A percentile compares a stretch with the other conserved stretches of the same genome.
These are phyloP conservation scores for Leptopilina drosophilae DNA, from an alignment of 2,888 invertebrate genomes.

Conservation along the genomic window DNA sequence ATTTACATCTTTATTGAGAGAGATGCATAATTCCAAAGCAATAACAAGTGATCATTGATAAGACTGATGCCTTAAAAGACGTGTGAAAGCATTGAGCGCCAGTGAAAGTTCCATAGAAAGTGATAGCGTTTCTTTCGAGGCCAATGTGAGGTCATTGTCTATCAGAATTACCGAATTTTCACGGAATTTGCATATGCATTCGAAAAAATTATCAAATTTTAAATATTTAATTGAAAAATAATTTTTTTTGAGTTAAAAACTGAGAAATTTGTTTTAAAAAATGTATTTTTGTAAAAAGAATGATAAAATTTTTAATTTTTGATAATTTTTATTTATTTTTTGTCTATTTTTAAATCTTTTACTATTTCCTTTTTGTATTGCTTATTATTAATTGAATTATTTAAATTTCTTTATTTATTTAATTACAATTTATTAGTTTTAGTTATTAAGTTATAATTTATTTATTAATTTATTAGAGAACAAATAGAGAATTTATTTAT, in stretches of 20 bases:
- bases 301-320: too few species aligned
- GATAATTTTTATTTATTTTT: not conserved
- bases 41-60: slow-evolving; percentile 57
- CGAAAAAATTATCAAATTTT: not conserved
- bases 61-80: slow-evolving; percentile 55
- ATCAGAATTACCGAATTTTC: slow-evolving; percentile 56
- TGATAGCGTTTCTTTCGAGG: slow-evolving; percentile 68
- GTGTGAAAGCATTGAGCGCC: slow-evolving; percentile 66
- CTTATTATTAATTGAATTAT: too few species aligned
- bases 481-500: too few species aligned
- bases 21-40: slow-evolving; percentile 49
- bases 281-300: too few species aligned
- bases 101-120: slow-evolving; percentile 76
- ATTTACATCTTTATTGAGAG: not conserved
- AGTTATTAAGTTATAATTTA: too few species aligned
- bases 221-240: not conserved
- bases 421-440: too few species aligned
- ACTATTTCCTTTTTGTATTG: too few species aligned
- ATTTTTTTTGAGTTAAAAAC: too few species aligned
- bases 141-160: slow-evolving; percentile 49
- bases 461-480: too few species aligned
- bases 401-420: too few species aligned
- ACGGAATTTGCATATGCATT: slow-evolving; percentile 41
- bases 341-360: not conserved
- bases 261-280: not conserved